These are phyloP conservation scores for Drosophila tripunctata DNA, from an alignment of 2,888 invertebrate genomes.

Conservation along the genomic window DNA sequence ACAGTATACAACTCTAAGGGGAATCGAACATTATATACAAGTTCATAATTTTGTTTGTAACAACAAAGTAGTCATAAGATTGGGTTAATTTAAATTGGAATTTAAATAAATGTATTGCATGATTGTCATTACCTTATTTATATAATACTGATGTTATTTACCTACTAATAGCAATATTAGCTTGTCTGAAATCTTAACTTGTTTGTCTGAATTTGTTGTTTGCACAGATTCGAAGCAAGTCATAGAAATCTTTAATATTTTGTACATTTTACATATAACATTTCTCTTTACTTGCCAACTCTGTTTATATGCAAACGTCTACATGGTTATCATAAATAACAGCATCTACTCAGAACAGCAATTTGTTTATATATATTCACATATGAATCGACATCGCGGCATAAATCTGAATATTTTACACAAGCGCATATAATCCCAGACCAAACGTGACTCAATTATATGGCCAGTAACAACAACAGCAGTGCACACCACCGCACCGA, in stretches of 20 bases:
- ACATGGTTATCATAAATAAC: slow-evolving; percentile 64
- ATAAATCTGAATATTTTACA: slow-evolving; percentile 74
- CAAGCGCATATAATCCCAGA: slow-evolving; percentile 53
- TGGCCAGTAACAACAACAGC: slow-evolving; percentile 30
- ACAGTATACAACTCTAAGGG: background rate
- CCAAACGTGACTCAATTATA: slow-evolving; percentile 81
- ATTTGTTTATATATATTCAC: slow-evolving; percentile 40
- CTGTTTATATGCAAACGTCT: slow-evolving; percentile 43
- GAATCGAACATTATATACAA: background rate
- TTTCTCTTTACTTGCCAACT: background rate
- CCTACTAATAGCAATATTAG: too few species aligned
- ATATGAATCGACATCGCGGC: slow-evolving; percentile 52
- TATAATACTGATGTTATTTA: too few species aligned
- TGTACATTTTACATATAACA: too few species aligned
- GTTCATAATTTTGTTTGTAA: background rate
- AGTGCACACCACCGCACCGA: slow-evolving; percentile 21
- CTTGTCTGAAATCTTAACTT: too few species aligned
- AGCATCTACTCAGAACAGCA: slow-evolving; percentile 25
- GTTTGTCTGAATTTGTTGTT: too few species aligned
- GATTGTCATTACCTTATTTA: too few species aligned
- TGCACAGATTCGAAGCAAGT: too few species aligned
- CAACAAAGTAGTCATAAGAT: background rate
- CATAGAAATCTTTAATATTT: background rate
- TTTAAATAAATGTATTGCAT: background rate
- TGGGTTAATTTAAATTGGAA: background rate